A percentile compares a stretch with the other conserved stretches of the same genome.
phyloP scores from a whole-genome alignment of 2,113 vertebrate genomes.

The Struthio camelus region DNA sequence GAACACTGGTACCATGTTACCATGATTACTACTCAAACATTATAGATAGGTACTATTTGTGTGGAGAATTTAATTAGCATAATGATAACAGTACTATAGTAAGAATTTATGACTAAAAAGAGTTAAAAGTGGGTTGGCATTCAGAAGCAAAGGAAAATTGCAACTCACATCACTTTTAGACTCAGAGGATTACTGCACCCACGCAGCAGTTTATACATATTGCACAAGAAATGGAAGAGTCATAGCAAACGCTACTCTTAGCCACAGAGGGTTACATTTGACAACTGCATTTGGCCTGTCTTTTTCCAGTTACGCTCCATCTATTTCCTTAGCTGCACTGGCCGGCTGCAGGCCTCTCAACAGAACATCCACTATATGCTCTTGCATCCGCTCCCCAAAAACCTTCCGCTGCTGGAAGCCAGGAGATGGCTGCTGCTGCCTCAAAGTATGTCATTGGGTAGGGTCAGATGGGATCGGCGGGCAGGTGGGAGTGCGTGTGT shows the following conservation, averaged over 20 bases:
- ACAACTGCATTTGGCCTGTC: background rate
- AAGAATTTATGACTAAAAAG: background rate
- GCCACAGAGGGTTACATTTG: background rate
- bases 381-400: background rate
- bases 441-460: background rate
- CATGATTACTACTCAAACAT: background rate
- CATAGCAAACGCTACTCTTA: slow-evolving; percentile 42
- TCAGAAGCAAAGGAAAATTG: background rate
- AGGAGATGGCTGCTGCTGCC: background rate
- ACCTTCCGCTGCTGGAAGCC: background rate
- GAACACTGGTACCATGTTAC: background rate
- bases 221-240: slow-evolving; percentile 50
- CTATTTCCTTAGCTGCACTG: background rate
- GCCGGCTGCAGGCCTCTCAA: slow-evolving; percentile 14
- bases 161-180: background rate
- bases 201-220: slow-evolving; percentile 47
- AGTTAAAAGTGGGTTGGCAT: background rate
- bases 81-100: background rate
- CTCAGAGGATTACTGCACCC: background rate
- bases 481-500: background rate
- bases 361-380: background rate
- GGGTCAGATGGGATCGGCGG: background rate
- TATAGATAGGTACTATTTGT: background rate
- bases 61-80: slow-evolving; percentile 9
- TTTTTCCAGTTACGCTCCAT: slow-evolving; percentile 49